Base-by-base conservation (phyloP, 2,888 invertebrate genomes). In the Pinctada fucata region DNA sequence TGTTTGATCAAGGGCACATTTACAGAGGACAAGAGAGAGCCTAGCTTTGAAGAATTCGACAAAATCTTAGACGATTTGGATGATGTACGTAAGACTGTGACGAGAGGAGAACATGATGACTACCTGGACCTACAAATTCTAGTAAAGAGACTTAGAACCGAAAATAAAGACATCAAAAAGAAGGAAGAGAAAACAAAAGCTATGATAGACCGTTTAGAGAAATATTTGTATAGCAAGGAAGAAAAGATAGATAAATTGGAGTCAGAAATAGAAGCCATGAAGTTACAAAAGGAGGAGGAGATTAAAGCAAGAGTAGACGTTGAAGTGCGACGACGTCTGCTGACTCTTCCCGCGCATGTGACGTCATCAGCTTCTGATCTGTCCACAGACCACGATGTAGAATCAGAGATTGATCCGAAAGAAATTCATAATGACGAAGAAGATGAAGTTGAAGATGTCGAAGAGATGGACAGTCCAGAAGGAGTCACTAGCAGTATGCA, bases 371-470 rank as follows among this genome's bases (percentile, higher is more conserved):
- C 58, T 6, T 16, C 16, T 31, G 67, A 67, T n/a, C 16, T 10
- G 3, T 10, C 47, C 3, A 5, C n/a, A 8, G 69, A 69, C 76
- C 64, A 79, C 78, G 72, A 81, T 79, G 58, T 73, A 78, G 69
- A 80, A 80, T 50, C 72, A 81, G 68, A 73, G 52, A 47, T 68
- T 68, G 63, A 78, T 58, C 67, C 49, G 66, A 66, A 79, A 51
- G 45, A 58, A 31, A 72, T 31, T 16, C 49, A 69, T 50, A 69
- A 16, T 49, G 69, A 69, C 47, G 50, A 69, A 3, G 69, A 69
- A 49, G 69, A 69, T 31, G 52, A 72, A 3, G 51, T 52, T 58
- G 72, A 72, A 52, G 72, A 72, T 16, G 8, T 58, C 8, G 8
- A 58, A 58, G 6, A 13, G 6, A 13, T 10, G 58, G 58, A 58